Evolutionary conservation across 1,140 invertebrate species (phyloP).

Genomic region (Lordiphosa mommai): DNA sequence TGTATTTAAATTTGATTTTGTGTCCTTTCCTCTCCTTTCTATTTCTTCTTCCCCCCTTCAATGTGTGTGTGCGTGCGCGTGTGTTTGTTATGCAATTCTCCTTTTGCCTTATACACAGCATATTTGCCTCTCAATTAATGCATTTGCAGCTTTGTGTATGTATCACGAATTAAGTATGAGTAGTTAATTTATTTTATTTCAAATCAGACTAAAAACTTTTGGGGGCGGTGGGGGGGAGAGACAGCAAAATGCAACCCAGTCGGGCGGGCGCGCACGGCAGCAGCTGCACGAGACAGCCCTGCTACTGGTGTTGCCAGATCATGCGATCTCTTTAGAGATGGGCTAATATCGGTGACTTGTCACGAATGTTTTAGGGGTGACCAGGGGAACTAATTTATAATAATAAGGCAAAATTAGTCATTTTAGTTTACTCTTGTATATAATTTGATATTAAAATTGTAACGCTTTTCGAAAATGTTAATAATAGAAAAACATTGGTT

Average conservation of each 20-base stretch:
- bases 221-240: slow-evolving; percentile 13
- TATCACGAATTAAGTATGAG: slow-evolving; percentile 37
- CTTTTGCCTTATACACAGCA: slow-evolving; percentile 29
- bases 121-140: slow-evolving; percentile 37
- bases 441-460: too few relatives aligned
- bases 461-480: too few relatives aligned
- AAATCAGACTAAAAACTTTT: slow-evolving; percentile 40
- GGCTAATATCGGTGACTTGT: not conserved
- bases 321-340: slow-evolving; percentile 7
- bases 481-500: too few relatives aligned
- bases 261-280: slow-evolving; percentile 7
- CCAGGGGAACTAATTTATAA: too few relatives aligned
- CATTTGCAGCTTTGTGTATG: slow-evolving; percentile 38
- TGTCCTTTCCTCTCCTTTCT: not conserved
- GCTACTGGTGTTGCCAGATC: slow-evolving; percentile 13
- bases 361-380: too few relatives aligned
- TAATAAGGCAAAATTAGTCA: too few relatives aligned
- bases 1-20: too few relatives aligned
- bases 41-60: not conserved
- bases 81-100: slow-evolving; percentile 38
- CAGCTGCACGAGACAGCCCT: slow-evolving; percentile 3
- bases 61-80: slow-evolving; percentile 1
- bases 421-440: too few relatives aligned
- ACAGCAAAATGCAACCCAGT: slow-evolving; percentile 26
- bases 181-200: slow-evolving; percentile 49